Evolutionary conservation across 53 echinoderm and acorn worm genomes (phyloP).

Genomic region (Apostichopus leukothele): DNA sequence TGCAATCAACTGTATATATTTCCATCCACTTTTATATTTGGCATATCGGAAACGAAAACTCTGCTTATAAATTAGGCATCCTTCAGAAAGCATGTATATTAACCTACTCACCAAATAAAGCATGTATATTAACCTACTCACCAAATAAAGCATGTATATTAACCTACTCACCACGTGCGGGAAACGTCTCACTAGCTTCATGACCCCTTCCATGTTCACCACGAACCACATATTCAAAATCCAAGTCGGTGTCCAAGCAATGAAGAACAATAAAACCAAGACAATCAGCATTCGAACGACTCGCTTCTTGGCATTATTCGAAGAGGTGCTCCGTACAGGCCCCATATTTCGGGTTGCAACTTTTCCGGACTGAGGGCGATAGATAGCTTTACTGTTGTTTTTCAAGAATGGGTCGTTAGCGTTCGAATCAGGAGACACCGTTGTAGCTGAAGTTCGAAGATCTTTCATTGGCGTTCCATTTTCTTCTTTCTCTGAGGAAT

Average conservation of each 20-base stretch:
- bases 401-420: constrained; percentile 41
- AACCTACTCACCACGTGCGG: constrained; percentile 20
- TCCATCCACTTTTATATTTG: too few relatives aligned
- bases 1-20: too few relatives aligned
- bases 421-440: constrained; percentile 6
- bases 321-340: constrained; percentile 65
- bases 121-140: too few relatives aligned
- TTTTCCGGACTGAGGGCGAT: constrained; percentile 36
- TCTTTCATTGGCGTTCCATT: constrained; percentile 82
- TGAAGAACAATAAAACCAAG: constrained; percentile 80
- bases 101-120: neutral
- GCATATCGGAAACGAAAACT: too few relatives aligned
- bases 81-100: too few relatives aligned
- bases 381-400: constrained; percentile 39
- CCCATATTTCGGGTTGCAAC: constrained; percentile 30
- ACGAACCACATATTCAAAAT: constrained; percentile 78
- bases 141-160: too few relatives aligned
- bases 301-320: constrained; percentile 75
- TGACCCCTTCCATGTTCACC: constrained; percentile 48
- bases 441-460: constrained; percentile 43
- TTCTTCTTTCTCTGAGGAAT: constrained; percentile 72
- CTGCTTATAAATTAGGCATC: too few relatives aligned
- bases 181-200: constrained; percentile 3
- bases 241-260: constrained; percentile 96
- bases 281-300: constrained; percentile 93